Evolutionary conservation across 2,888 invertebrate species (phyloP).

Genomic region (Thera britannica): DNA sequence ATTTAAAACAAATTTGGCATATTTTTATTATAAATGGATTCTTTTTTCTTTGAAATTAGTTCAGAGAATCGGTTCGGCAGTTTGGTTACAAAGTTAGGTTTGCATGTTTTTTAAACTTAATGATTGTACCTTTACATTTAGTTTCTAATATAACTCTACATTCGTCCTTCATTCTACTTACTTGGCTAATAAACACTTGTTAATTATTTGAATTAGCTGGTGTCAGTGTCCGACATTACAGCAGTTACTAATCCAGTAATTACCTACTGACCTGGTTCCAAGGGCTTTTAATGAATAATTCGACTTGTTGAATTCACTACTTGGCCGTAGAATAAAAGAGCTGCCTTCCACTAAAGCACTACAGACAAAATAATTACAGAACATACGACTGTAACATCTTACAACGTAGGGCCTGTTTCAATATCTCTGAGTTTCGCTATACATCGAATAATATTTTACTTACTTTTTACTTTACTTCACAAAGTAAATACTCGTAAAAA

Average conservation of each 20-base stretch:
- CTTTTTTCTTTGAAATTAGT: too few species aligned
- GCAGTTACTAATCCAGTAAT: conserved; percentile 57
- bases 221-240: conserved; percentile 62
- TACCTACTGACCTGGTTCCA: conserved; percentile 70
- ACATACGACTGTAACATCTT: neutral
- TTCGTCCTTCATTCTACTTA: neutral
- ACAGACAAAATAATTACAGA: neutral
- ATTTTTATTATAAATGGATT: too few species aligned
- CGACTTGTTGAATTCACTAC: conserved; percentile 48
- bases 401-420: too few species aligned
- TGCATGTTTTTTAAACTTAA: too few species aligned
- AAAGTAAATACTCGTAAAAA: too few species aligned
- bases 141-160: neutral
- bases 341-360: conserved; percentile 6
- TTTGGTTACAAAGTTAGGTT: too few species aligned
- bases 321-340: neutral
- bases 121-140: neutral
- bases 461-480: too few species aligned
- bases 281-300: conserved; percentile 54
- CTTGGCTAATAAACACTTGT: conserved; percentile 25
- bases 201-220: conserved; percentile 49
- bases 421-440: too few species aligned
- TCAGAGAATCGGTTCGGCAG: too few species aligned
- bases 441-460: too few species aligned
- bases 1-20: too few species aligned